phyloP scores from a whole-genome alignment of 2,888 invertebrate species.

The Tanypteryx hageni region DNA sequence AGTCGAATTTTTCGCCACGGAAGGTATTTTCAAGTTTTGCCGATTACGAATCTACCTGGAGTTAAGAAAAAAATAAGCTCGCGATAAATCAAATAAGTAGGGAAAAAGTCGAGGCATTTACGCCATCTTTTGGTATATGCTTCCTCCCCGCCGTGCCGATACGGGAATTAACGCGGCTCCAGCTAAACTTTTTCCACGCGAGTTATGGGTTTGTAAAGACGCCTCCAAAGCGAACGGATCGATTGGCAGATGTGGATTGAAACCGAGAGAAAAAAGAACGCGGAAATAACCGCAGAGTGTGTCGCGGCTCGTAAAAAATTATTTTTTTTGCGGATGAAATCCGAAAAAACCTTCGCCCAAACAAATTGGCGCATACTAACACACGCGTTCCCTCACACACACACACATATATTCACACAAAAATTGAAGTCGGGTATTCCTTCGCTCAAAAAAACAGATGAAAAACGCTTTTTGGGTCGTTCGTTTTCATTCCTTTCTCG shows the following conservation, averaged over 20 bases:
- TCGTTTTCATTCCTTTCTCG: conserved; percentile 59
- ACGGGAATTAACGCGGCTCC: neutral
- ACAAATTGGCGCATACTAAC: conserved; percentile 55
- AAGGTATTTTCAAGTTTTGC: neutral
- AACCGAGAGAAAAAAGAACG: neutral
- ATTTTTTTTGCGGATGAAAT: neutral
- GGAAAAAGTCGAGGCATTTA: too few species aligned
- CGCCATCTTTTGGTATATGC: neutral
- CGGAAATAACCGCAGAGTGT: neutral
- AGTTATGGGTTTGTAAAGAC: neutral
- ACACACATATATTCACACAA: neutral
- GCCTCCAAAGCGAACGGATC: neutral
- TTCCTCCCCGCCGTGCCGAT: neutral
- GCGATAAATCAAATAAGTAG: neutral
- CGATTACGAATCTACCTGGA: neutral
- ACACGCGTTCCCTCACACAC: conserved; percentile 25
- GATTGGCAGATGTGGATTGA: neutral
- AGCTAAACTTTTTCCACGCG: neutral
- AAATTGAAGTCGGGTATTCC: conserved; percentile 62
- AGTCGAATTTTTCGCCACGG: neutral
- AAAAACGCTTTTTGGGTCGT: conserved; percentile 62
- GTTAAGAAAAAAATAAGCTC: neutral
- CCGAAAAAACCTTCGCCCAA: conserved; percentile 30
- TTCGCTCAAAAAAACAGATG: conserved; percentile 47
- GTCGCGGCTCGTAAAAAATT: neutral